These are phyloP conservation scores for Bellardia bayeri DNA, from an alignment of 2,888 invertebrate species.

Conservation along the genomic window DNA sequence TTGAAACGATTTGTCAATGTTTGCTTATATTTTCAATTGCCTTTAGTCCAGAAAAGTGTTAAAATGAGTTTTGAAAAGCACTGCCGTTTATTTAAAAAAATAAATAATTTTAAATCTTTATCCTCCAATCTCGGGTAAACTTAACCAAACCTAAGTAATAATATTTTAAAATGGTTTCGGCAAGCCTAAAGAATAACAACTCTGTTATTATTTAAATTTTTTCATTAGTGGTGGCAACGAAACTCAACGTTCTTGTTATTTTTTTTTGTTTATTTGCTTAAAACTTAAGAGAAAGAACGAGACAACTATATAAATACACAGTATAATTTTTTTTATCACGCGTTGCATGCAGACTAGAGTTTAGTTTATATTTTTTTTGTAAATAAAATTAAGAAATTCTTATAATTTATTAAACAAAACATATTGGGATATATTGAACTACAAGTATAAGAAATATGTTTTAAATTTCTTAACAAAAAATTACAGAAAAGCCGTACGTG, in stretches of 20 bases:
- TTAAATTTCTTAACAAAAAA: background rate
- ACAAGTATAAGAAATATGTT: background rate
- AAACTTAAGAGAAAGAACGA: background rate
- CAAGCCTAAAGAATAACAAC: background rate
- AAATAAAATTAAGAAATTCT: background rate
- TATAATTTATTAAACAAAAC: background rate
- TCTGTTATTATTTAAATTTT: constrained; percentile 9
- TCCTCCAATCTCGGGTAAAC: too few species aligned
- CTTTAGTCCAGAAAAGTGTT: too few species aligned
- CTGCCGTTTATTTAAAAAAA: too few species aligned
- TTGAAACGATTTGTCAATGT: too few species aligned
- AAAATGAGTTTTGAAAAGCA: too few species aligned
- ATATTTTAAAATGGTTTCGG: too few species aligned
- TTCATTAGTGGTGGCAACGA: background rate
- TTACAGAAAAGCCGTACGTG: background rate
- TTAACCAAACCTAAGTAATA: too few species aligned
- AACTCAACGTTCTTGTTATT: background rate
- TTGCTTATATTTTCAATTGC: too few species aligned
- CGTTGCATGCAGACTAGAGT: constrained; percentile 31
- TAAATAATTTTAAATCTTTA: too few species aligned
- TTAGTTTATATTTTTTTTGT: background rate
- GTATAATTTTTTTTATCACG: constrained; percentile 27
- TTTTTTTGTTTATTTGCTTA: constrained; percentile 4
- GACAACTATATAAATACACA: background rate
- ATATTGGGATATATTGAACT: background rate